A percentile compares a stretch with the other conserved stretches of the same genome.
Conservation (phyloP, 2,113 vertebrate species). For the Uria lomvia region DNA sequence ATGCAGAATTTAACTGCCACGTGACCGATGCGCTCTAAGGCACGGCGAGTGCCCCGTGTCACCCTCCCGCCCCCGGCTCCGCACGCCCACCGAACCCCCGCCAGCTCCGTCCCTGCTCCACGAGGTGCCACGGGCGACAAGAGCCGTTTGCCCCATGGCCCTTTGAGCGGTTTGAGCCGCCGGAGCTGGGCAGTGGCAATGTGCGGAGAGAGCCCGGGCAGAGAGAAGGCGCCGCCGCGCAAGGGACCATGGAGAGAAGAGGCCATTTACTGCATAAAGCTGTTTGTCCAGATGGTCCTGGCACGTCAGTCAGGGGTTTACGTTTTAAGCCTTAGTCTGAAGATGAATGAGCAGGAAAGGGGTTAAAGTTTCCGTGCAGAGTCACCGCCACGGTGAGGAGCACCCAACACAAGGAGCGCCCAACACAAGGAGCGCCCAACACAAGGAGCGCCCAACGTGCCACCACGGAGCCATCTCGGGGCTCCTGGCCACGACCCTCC, state of each 20-base stretch:
- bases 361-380: neutral
- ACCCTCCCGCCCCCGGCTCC: neutral
- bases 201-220: accelerated
- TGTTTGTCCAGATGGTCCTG: neutral
- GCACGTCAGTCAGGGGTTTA: accelerated
- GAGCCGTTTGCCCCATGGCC: accelerated
- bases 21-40: neutral
- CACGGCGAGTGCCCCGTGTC: neutral
- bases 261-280: neutral
- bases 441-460: neutral
- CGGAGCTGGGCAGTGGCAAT: accelerated
- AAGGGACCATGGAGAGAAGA: neutral
- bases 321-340: neutral
- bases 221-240: accelerated
- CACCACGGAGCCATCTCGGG: neutral
- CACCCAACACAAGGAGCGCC: no score
- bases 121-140: neutral
- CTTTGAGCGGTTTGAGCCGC: neutral
- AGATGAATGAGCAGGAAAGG: neutral
- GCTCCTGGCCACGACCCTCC: neutral
- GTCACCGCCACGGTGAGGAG: neutral
- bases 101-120: neutral
- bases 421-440: neutral
- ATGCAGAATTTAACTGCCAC: accelerated
- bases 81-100: neutral